A percentile compares a stretch with the other conserved stretches of the same genome.
Evolutionary conservation across 2,888 invertebrate species (phyloP).

Genomic region (Liodrosophila aerea): DNA sequence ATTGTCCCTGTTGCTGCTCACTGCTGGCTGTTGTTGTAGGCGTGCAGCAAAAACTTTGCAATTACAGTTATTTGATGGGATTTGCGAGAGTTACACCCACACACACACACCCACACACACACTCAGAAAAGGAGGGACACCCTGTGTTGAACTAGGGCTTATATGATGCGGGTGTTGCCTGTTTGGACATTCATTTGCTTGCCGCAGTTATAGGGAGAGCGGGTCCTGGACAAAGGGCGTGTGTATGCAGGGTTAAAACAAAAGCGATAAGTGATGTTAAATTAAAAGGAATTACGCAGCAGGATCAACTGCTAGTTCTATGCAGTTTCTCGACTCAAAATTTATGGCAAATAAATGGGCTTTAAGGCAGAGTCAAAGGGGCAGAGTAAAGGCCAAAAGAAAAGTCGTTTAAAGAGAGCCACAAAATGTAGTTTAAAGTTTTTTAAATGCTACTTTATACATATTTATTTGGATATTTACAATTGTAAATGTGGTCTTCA

Average conservation of each 20-base stretch:
- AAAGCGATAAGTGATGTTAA: constrained; percentile 48
- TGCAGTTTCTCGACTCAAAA: constrained; percentile 3
- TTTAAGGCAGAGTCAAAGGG: not conserved
- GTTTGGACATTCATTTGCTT: constrained; percentile 71
- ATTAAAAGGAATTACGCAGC: constrained; percentile 41
- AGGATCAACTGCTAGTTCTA: constrained; percentile 25
- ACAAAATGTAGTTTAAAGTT: no score
- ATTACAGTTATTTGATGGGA: constrained; percentile 79
- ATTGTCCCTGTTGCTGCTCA: constrained; percentile 46
- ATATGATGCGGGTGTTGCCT: constrained; percentile 33
- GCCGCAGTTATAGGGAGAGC: constrained; percentile 48
- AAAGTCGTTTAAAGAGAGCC: no score
- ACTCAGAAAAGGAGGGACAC: not conserved
- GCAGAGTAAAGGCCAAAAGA: no score
- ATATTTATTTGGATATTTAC: no score
- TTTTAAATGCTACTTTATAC: no score
- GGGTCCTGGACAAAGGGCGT: no score
- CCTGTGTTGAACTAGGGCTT: constrained; percentile 3
- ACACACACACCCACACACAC: constrained; percentile 33
- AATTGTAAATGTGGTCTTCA: no score
- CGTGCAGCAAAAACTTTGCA: constrained; percentile 73
- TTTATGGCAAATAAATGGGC: constrained; percentile 16
- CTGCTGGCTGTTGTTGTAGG: constrained; percentile 43
- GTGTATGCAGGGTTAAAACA: constrained; percentile 11
- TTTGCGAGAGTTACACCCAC: constrained; percentile 56